Evolutionary conservation across 2,888 invertebrate species (phyloP).

Genomic region (Leptinotarsa haldemani): DNA sequence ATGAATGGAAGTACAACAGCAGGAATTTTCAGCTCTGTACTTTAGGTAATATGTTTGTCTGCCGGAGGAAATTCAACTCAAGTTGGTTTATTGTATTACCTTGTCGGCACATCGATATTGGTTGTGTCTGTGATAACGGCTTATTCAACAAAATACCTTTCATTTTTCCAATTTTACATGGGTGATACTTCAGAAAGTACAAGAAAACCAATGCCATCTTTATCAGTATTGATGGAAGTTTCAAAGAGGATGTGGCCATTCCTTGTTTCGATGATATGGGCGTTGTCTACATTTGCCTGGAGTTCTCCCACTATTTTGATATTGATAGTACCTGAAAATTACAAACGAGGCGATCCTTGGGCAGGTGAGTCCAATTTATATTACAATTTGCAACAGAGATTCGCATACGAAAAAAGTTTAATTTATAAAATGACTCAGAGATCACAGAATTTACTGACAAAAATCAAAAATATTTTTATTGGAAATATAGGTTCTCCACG

Average conservation of each 20-base stretch:
- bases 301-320: not conserved
- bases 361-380: conserved; percentile 4
- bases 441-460: no score
- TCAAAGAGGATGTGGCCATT: conserved; percentile 16
- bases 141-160: not conserved
- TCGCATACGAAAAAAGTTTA: no score
- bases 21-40: conserved; percentile 7
- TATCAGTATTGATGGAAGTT: not conserved
- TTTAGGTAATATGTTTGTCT: conserved; percentile 2
- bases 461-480: no score
- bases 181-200: conserved; percentile 13
- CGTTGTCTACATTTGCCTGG: not conserved
- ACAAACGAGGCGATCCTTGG: conserved; percentile 2
- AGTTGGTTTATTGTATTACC: conserved; percentile 13
- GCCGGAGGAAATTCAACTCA: not conserved
- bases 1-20: not conserved
- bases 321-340: conserved; percentile 11
- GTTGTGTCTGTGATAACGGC: not conserved
- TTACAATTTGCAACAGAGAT: not conserved
- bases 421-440: no score
- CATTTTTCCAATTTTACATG: not conserved
- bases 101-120: conserved; percentile 4
- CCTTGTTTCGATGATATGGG: not conserved
- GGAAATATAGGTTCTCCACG: no score
- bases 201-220: not conserved